Percentiles rank a stretch among this genome's conserved stretches.
phyloP scores from a whole-genome alignment of 1,140 invertebrate species.

The Bicyclus anynana region DNA sequence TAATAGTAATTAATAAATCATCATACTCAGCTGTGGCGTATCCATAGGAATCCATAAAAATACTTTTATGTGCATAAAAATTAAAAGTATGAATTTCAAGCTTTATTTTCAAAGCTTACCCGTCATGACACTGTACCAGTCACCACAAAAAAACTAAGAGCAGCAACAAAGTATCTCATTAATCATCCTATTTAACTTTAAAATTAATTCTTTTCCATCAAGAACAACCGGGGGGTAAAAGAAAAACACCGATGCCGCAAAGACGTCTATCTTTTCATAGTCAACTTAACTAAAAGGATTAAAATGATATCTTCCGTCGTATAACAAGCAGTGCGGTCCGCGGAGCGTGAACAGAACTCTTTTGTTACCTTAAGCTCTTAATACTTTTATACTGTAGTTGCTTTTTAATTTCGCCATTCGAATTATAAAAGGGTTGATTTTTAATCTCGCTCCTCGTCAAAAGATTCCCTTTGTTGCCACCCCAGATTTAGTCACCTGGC shows the following conservation, averaged over 20 bases:
- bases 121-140: background rate
- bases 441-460: slow-evolving; percentile 61
- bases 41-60: no score
- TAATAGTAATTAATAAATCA: no score
- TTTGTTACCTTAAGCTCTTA: slow-evolving; percentile 74
- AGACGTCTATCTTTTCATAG: slow-evolving; percentile 68
- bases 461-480: slow-evolving; percentile 47
- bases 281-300: slow-evolving; percentile 76
- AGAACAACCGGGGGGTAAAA: slow-evolving; percentile 25
- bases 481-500: slow-evolving; percentile 49
- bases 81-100: no score
- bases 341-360: slow-evolving; percentile 63
- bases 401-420: slow-evolving; percentile 70
- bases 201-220: slow-evolving; percentile 22
- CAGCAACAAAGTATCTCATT: slow-evolving; percentile 3
- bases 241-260: slow-evolving; percentile 50
- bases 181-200: slow-evolving; percentile 15
- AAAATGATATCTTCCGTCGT: slow-evolving; percentile 73
- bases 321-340: slow-evolving; percentile 70
- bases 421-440: slow-evolving; percentile 65
- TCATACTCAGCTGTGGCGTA: no score
- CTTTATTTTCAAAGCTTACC: no score
- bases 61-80: no score
- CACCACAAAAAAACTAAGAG: background rate
- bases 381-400: slow-evolving; percentile 70